phyloP scores from a whole-genome alignment of 2,888 invertebrate species.

The Augiades crinisus region DNA sequence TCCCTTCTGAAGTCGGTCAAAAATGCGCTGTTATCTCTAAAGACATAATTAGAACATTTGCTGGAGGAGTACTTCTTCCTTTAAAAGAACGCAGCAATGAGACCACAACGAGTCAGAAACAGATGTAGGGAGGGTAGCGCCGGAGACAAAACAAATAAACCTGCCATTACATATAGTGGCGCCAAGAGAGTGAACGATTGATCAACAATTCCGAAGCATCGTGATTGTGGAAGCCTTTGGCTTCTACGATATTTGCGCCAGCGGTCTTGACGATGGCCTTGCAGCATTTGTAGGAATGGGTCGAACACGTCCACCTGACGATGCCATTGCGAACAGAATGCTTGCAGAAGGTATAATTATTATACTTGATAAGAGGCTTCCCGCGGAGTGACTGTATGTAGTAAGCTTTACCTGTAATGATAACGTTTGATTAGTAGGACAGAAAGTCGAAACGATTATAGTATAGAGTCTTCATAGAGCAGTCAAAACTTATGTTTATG shows the following conservation, averaged over 20 bases:
- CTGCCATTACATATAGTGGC: no score
- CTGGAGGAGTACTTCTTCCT: no score
- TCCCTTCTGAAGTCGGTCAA: no score
- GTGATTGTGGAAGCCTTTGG: conserved; percentile 66
- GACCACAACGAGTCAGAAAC: no score
- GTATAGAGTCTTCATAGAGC: no score
- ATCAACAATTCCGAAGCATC: conserved; percentile 61
- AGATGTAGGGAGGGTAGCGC: no score
- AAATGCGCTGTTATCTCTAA: no score
- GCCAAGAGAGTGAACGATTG: conserved; percentile 36
- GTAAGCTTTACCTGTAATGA: conserved; percentile 44
- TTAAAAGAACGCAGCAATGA: no score
- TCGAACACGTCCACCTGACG: conserved; percentile 69
- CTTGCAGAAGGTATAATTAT: conserved; percentile 65
- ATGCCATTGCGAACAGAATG: conserved; percentile 60
- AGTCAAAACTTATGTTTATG: no score
- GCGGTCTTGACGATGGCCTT: conserved; percentile 68
- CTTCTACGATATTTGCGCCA: conserved; percentile 56
- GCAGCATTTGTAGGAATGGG: conserved; percentile 70
- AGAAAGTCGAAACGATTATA: background rate
- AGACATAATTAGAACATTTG: no score
- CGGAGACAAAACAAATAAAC: no score
- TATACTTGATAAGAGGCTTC: conserved; percentile 61
- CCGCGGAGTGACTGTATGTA: conserved; percentile 67
- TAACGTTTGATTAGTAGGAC: conserved; percentile 27